phyloP scores from a whole-genome alignment of 1,140 invertebrate genomes.

The Rhizoglyphus robini region DNA sequence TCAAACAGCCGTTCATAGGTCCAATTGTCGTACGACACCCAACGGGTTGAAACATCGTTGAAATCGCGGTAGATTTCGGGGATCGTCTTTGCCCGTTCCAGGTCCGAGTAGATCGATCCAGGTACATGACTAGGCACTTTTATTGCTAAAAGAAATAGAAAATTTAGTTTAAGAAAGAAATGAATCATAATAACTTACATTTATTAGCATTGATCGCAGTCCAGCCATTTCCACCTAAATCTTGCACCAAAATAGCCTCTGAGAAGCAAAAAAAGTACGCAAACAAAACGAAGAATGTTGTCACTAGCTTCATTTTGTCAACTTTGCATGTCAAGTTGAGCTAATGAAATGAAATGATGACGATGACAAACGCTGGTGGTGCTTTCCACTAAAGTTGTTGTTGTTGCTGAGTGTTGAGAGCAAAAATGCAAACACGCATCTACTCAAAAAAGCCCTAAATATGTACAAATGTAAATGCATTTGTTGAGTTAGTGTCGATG shows the following conservation, averaged over 20 bases:
- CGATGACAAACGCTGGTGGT: no score
- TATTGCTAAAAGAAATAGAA: constrained; percentile 9
- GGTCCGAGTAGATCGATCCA: constrained; percentile 69
- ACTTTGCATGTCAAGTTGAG: no score
- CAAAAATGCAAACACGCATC: no score
- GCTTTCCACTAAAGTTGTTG: no score
- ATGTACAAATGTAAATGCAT: no score
- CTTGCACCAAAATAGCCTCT: not conserved
- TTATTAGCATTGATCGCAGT: not conserved
- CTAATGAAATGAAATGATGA: no score
- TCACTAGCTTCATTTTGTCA: no score
- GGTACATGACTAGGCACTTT: constrained; percentile 43
- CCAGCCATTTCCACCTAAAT: constrained; percentile 3
- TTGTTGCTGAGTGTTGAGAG: no score
- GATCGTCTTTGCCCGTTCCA: constrained; percentile 45
- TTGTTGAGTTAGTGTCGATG: no score
- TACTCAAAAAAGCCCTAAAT: no score
- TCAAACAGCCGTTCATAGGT: constrained; percentile 45
- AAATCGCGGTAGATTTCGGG: constrained; percentile 52
- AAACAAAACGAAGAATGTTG: no score
- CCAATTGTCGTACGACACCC: constrained; percentile 65
- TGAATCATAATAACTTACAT: not conserved
- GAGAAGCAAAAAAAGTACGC: no score
- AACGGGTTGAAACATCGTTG: constrained; percentile 65
- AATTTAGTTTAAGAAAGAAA: not conserved